These are phyloP conservation scores for Chaetodon trifascialis DNA, from an alignment of 2,113 vertebrate genomes.

Conservation along the genomic window DNA sequence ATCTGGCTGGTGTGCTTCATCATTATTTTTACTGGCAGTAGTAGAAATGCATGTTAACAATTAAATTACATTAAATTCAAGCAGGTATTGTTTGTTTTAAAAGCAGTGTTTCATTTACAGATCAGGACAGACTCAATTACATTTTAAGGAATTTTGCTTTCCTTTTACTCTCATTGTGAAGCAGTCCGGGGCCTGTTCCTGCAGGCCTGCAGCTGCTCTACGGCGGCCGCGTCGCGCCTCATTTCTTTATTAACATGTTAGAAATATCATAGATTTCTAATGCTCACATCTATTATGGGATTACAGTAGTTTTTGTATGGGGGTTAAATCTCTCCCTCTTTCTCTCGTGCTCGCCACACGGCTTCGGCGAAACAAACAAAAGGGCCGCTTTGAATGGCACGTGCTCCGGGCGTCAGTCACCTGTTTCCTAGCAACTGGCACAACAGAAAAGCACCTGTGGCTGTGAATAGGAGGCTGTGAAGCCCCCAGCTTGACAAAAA, in stretches of 20 bases:
- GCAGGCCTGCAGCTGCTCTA: slow-evolving; percentile 23
- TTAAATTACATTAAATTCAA: neutral
- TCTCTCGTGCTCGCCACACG: slow-evolving; percentile 39
- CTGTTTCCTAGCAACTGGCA: slow-evolving; percentile 86
- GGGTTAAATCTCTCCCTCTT: slow-evolving; percentile 41
- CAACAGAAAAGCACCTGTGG: slow-evolving; percentile 87
- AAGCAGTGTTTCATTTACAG: neutral
- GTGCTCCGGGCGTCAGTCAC: slow-evolving; percentile 84
- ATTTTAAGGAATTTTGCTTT: neutral
- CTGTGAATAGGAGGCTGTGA: slow-evolving; percentile 68
- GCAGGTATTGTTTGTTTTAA: neutral
- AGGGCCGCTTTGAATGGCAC: slow-evolving; percentile 80
- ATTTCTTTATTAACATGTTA: slow-evolving; percentile 17
- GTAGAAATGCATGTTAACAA: neutral
- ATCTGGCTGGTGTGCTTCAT: neutral
- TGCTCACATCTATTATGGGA: slow-evolving; percentile 6
- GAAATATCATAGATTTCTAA: too few species aligned
- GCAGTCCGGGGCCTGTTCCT: neutral
- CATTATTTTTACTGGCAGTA: neutral
- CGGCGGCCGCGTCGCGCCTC: neutral
- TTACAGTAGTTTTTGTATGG: slow-evolving; percentile 10
- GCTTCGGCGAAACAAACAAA: slow-evolving; percentile 79
- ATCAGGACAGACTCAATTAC: neutral
- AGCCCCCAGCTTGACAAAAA: slow-evolving; percentile 31
- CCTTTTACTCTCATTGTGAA: neutral